Percentiles rank a stretch among this genome's conserved stretches.
Evolutionary conservation across 2,797 vertebrate species (phyloP).

Genomic region (Tachyglossus aculeatus): DNA sequence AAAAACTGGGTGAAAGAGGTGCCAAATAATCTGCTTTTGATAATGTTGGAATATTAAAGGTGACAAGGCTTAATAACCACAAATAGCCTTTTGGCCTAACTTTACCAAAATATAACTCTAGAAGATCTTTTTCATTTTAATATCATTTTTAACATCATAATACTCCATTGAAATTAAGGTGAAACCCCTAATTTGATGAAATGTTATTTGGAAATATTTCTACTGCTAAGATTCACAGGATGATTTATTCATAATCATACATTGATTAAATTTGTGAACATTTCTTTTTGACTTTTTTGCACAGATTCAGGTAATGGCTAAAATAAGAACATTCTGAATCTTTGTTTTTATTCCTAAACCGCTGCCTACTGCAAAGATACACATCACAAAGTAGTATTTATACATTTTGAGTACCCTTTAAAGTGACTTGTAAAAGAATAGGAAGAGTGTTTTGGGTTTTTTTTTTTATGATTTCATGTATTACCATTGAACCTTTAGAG

Average conservation of each 20-base stretch:
- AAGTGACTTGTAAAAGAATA: not conserved
- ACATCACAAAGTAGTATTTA: not conserved
- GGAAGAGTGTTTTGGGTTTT: not conserved
- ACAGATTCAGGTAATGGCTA: too few species aligned
- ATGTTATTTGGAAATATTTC: too few species aligned
- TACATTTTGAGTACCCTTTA: not conserved
- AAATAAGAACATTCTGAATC: too few species aligned
- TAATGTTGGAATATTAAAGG: not conserved
- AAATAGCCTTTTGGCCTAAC: not conserved
- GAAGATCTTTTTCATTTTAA: not conserved
- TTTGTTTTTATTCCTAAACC: too few species aligned
- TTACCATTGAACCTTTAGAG: not conserved
- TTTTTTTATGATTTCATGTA: not conserved
- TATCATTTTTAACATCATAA: not conserved
- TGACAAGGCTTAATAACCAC: not conserved
- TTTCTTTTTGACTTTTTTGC: too few species aligned
- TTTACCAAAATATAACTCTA: not conserved
- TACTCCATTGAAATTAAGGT: too few species aligned
- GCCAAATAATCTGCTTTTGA: not conserved
- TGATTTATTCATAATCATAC: too few species aligned
- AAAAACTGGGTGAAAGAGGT: not conserved
- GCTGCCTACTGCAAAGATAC: not conserved
- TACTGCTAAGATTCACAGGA: too few species aligned
- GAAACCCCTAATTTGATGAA: too few species aligned
- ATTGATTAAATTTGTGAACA: too few species aligned